phyloP scores from a whole-genome alignment of 2,113 vertebrate genomes.

The Fulica atra region DNA sequence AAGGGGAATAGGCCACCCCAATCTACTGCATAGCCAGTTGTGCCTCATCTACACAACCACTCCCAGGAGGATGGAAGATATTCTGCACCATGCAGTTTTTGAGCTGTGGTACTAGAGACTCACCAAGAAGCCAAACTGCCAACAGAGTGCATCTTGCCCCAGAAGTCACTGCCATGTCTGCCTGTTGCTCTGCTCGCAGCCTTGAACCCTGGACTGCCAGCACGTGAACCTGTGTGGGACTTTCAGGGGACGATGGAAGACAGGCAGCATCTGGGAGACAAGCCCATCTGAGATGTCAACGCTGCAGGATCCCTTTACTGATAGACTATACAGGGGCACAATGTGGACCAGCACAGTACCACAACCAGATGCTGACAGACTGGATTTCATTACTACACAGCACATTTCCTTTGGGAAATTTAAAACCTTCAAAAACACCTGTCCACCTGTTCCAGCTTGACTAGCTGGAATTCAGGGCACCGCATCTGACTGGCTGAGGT shows the following conservation, averaged over 20 bases:
- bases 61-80: background rate
- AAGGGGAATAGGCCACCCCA: background rate
- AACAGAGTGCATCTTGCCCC: background rate
- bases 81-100: background rate
- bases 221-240: background rate
- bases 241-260: background rate
- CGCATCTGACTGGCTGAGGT: background rate
- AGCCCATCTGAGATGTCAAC: accelerated
- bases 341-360: background rate
- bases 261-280: background rate
- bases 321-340: background rate
- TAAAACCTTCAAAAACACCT: background rate
- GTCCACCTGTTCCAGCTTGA: background rate
- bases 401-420: background rate
- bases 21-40: background rate
- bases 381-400: background rate
- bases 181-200: background rate
- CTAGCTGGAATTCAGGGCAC: background rate
- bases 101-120: background rate
- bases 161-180: background rate
- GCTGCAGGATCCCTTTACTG: background rate
- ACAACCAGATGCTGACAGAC: background rate
- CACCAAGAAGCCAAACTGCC: background rate
- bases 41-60: background rate
- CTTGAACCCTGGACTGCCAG: background rate